Conservation (phyloP, 2,888 invertebrate species). For the Leptinotarsa peninsularis region DNA sequence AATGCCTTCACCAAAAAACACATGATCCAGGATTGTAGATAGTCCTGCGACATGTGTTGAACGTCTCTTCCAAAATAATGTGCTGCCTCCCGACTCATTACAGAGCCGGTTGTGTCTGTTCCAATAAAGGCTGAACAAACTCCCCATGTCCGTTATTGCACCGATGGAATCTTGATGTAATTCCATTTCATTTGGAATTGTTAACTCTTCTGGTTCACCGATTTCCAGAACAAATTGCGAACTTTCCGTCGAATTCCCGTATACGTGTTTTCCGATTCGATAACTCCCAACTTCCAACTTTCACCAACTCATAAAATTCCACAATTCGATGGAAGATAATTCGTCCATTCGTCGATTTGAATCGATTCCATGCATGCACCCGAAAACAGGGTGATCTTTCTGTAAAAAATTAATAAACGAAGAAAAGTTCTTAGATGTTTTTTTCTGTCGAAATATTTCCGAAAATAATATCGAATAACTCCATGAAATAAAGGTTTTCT, state of each 20-base stretch:
- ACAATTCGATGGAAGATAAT: slow-evolving; percentile 33
- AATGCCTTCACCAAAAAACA: no score
- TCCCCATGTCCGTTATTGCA: not conserved
- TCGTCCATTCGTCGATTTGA: slow-evolving; percentile 36
- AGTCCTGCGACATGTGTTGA: no score
- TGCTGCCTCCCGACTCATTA: no score
- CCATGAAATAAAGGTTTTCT: no score
- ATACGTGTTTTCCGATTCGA: slow-evolving; percentile 18
- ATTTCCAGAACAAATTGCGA: slow-evolving; percentile 13
- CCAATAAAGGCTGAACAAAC: not conserved
- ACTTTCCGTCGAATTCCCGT: slow-evolving; percentile 6
- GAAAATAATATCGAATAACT: no score
- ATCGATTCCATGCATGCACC: slow-evolving; percentile 45
- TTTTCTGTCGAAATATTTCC: no score
- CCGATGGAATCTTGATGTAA: not conserved
- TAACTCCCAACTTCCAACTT: slow-evolving; percentile 26
- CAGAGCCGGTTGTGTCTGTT: not conserved
- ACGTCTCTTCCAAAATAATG: no score
- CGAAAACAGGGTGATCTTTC: slow-evolving; percentile 5
- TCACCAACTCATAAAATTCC: slow-evolving; percentile 34
- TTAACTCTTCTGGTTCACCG: slow-evolving; percentile 13
- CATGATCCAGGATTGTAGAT: no score
- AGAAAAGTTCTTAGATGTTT: not conserved
- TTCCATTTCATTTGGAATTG: slow-evolving; percentile 8
- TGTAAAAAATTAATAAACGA: not conserved